A percentile compares a stretch with the other conserved stretches of the same genome.
Evolutionary conservation across 1,140 invertebrate genomes (phyloP).

Genomic region (Elymnias hypermnestra): DNA sequence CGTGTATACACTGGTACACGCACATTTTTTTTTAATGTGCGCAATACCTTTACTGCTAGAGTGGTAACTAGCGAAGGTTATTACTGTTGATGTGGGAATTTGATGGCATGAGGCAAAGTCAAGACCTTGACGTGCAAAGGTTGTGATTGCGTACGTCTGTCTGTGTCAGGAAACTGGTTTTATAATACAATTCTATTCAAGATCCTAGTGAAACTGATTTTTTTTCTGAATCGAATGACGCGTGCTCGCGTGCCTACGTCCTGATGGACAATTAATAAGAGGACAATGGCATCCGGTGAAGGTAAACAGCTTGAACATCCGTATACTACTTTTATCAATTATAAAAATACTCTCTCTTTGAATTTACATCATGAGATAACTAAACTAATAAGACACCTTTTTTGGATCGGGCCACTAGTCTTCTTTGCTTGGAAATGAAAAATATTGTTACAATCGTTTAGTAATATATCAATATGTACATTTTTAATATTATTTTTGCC

Average conservation of each 20-base stretch:
- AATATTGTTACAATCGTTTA: too few relatives aligned
- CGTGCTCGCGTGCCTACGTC: slow-evolving; percentile 27
- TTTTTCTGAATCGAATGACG: slow-evolving; percentile 30
- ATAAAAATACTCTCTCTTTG: background rate
- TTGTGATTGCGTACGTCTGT: slow-evolving; percentile 29
- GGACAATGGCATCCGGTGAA: slow-evolving; percentile 36
- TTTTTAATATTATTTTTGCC: too few relatives aligned
- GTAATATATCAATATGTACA: too few relatives aligned
- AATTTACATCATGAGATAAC: too few relatives aligned
- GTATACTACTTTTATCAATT: slow-evolving; percentile 19
- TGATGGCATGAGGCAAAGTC: slow-evolving; percentile 12
- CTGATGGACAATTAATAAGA: slow-evolving; percentile 22
- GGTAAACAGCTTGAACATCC: slow-evolving; percentile 31
- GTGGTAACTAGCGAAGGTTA: too few relatives aligned
- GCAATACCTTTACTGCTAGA: too few relatives aligned
- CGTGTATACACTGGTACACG: too few relatives aligned
- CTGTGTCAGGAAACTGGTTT: slow-evolving; percentile 35
- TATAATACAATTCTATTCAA: slow-evolving; percentile 31
- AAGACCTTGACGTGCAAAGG: slow-evolving; percentile 38
- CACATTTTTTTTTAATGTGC: too few relatives aligned
- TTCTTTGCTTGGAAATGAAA: too few relatives aligned
- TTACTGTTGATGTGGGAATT: slow-evolving; percentile 17
- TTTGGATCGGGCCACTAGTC: too few relatives aligned
- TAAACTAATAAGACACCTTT: too few relatives aligned
- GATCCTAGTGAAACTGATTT: slow-evolving; percentile 44